These are phyloP conservation scores for Drosophila fulvimacula DNA, from an alignment of 2,888 invertebrate species.

Conservation along the genomic window DNA sequence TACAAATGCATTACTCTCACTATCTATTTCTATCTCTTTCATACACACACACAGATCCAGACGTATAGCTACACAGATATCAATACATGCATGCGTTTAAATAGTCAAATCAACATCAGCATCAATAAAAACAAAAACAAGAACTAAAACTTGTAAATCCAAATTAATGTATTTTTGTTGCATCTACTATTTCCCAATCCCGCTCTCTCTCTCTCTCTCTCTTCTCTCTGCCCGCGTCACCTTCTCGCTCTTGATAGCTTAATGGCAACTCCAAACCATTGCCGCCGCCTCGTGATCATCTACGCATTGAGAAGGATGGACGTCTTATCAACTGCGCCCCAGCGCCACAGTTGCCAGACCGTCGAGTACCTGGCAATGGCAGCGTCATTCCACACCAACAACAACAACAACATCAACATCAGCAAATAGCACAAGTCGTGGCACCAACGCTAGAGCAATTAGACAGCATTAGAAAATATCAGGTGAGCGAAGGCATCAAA, in stretches of 20 bases:
- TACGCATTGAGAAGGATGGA: conserved; percentile 87
- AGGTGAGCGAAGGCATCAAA: conserved; percentile 87
- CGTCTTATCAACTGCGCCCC: conserved; percentile 88
- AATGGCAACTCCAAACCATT: conserved; percentile 85
- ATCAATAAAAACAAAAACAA: too few relatives aligned
- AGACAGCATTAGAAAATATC: conserved; percentile 96
- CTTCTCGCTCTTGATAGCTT: conserved; percentile 65
- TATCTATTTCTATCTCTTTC: background rate
- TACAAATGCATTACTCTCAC: conserved; percentile 27
- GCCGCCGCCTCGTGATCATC: conserved; percentile 88
- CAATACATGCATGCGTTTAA: conserved; percentile 1
- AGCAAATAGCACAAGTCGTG: conserved; percentile 85
- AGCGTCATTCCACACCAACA: conserved; percentile 46
- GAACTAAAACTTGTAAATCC: background rate
- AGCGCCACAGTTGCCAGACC: conserved; percentile 88
- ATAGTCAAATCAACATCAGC: conserved; percentile 1
- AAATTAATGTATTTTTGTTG: conserved; percentile 17
- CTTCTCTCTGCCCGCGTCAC: background rate
- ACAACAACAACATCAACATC: conserved; percentile 15
- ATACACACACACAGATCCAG: conserved; percentile 20
- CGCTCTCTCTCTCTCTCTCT: too few relatives aligned
- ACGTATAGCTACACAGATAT: conserved; percentile 15
- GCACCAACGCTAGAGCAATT: conserved; percentile 94
- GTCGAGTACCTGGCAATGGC: conserved; percentile 84
- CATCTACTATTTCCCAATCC: background rate